These are phyloP conservation scores for Psittacula echo DNA, from an alignment of 2,797 vertebrate species.

Conservation along the genomic window DNA sequence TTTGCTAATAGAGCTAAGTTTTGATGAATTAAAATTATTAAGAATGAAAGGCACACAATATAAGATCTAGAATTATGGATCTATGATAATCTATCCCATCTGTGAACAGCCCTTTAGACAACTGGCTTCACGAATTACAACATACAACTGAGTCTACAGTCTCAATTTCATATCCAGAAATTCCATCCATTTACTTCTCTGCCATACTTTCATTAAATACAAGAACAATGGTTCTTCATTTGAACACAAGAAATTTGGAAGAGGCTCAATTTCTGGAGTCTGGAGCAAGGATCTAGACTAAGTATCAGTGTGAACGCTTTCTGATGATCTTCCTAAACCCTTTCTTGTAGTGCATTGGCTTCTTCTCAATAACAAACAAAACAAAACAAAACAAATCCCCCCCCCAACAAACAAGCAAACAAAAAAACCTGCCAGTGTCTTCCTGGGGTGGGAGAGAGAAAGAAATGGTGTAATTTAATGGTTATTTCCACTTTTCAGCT, in stretches of 20 bases:
- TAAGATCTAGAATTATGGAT: not conserved
- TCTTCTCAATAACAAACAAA: not conserved
- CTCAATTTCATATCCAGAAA: not conserved
- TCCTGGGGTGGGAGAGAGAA: not conserved
- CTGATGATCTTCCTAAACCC: not conserved
- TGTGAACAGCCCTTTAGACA: not conserved
- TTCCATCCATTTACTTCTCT: not conserved
- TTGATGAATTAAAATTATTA: not conserved
- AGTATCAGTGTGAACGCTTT: not conserved
- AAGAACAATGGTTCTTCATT: not conserved
- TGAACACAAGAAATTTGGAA: not conserved
- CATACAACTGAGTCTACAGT: not conserved
- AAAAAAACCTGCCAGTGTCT: fast-evolving
- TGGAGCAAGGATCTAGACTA: not conserved
- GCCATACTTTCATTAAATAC: not conserved
- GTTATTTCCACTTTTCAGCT: not conserved
- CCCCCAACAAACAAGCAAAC: not conserved
- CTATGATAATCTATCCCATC: not conserved
- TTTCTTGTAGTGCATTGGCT: not conserved
- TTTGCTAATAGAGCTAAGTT: not conserved
- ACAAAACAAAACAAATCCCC: not conserved
- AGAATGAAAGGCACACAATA: not conserved
- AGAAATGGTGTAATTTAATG: not conserved
- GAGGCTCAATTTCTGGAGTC: not conserved
- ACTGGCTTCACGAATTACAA: not conserved